Evolutionary conservation across 2,113 vertebrate species (phyloP), one percentile per base, ranked within the genome.

Genomic region (Phaethon lepturus): DNA sequence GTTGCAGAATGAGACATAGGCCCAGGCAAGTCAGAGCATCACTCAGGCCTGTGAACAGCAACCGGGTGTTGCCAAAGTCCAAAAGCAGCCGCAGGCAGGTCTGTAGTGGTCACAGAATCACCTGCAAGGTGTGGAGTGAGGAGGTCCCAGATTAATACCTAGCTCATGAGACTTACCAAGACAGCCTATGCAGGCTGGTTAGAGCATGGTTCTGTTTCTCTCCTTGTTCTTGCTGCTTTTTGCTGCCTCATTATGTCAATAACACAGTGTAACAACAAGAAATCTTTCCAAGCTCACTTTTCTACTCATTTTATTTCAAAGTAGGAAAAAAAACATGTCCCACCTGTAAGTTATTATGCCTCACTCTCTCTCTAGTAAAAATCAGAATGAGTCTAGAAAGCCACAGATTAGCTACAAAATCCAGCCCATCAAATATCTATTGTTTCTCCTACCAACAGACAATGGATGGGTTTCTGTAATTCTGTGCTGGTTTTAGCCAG

Each of bases 1-100:
- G n/a, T 50, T 89, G 68, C 86, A 85, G 94, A 87, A 62, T 9
- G 19, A 87, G 49, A 49, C 62, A 47, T 29, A 88, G 74, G 90
- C 90, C 86, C 86, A 87, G 95, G 58, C 96, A 97, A 93, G 96
- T 89, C 86, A 85, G 53, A 85, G 69, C 93, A 75, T 73, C 58
- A 24, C 69, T 82, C 62, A 81, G 42, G 62, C 60, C 79, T 67
- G 15, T 35, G 66, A 95, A 45, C 83, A 86, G 85, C 59, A 81
- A 28, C 14, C 1, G 47, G 56, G 69, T 71, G 77, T 97, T 96
- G 69, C 89, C 44, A 2, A 85, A 90, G 83, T 52, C 62, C 83
- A 35, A 81, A 78, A 82, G 44, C 66, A 91, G 49, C 47, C 8
- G 1, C 52, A 53, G 83, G 76, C 79, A 84, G 29, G 68, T 47